Evolutionary conservation across 2,888 invertebrate genomes (phyloP).

Genomic region (Drosophila bunnanda): DNA sequence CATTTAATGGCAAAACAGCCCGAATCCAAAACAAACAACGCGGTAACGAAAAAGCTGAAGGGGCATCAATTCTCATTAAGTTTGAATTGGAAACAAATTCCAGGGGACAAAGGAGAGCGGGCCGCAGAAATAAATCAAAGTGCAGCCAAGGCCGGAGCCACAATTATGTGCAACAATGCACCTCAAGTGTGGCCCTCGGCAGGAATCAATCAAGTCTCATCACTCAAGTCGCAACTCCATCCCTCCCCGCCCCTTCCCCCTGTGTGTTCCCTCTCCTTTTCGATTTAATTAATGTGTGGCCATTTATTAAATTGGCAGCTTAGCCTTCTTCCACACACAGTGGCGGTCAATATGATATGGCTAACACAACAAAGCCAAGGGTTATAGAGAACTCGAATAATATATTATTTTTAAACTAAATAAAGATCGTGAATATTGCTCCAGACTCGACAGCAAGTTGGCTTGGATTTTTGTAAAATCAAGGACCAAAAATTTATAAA

Average conservation of each 20-base stretch:
- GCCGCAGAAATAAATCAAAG: slow-evolving; percentile 65
- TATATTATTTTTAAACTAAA: no score
- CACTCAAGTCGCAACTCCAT: slow-evolving; percentile 62
- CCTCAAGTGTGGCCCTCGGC: slow-evolving; percentile 78
- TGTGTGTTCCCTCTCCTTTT: slow-evolving; percentile 37
- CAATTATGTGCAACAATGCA: slow-evolving; percentile 64
- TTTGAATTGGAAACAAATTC: slow-evolving; percentile 77
- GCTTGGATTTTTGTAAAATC: no score
- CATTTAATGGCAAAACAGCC: slow-evolving; percentile 49
- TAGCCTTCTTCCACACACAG: slow-evolving; percentile 41
- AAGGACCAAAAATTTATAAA: no score
- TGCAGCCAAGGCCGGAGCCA: slow-evolving; percentile 62
- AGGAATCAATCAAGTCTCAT: slow-evolving; percentile 83
- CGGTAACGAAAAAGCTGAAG: slow-evolving; percentile 43
- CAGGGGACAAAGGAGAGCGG: slow-evolving; percentile 37
- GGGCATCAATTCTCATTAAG: slow-evolving; percentile 81
- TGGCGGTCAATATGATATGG: neutral
- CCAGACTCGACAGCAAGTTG: no score
- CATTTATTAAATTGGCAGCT: slow-evolving; percentile 84
- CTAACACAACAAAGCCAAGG: no score
- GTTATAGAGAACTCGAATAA: no score
- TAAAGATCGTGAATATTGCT: no score
- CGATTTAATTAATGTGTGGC: slow-evolving; percentile 82
- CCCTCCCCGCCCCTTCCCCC: slow-evolving; percentile 37
- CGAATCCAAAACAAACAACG: slow-evolving; percentile 78